Evolutionary conservation across 2,888 invertebrate genomes (phyloP), one percentile per base, ranked within the genome.

Genomic region (Netelia virgata): DNA sequence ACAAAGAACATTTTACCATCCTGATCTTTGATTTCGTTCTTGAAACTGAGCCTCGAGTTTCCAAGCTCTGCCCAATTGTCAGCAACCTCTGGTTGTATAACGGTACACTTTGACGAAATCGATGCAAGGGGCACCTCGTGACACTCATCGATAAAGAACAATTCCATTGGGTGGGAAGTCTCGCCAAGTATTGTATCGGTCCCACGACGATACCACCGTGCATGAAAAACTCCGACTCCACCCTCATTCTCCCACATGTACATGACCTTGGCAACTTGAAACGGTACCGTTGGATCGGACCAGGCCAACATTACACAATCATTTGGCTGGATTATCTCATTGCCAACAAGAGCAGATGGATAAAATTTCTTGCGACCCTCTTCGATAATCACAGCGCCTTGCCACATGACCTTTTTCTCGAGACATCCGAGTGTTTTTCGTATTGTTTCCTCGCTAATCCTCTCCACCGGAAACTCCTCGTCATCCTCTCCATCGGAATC

Each of bases 111-210:
- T 11, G 91, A 90, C 57, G 93, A 91, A 23, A 95, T 91, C 43
- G 93, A 94, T 68, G 91, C 92, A 28, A 96, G 91, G 10, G 94
- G 94, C 36, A 96, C 95, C 90, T 97, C 96, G 83, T 96, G 96
- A 93, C 97, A 98, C 81, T 96, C 95, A 88, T 97, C 96, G 0
- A 95, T 95, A 70, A 96, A 91, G 93, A 97, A 97, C 47, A 98
- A 93, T 94, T 97, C 97, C 83, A 95, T 94, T 0, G 96, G 95
- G 92, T 97, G 96, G 6, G 97, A 95, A 0, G 96, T 96, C 94
- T 97, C 97, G 0, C 97, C 97, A n/a, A 98, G 94, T 83, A 97
- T 95, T 0, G 97, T 97, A 88, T 97, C 96, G 20, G 94, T 95
- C 0, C 97, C 96, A 81, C 97, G 95, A 82, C 95, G 95, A 91